A percentile compares a stretch with the other conserved stretches of the same genome.
Conservation (phyloP, 1,140 invertebrate genomes). For the Theocolax elegans region DNA sequence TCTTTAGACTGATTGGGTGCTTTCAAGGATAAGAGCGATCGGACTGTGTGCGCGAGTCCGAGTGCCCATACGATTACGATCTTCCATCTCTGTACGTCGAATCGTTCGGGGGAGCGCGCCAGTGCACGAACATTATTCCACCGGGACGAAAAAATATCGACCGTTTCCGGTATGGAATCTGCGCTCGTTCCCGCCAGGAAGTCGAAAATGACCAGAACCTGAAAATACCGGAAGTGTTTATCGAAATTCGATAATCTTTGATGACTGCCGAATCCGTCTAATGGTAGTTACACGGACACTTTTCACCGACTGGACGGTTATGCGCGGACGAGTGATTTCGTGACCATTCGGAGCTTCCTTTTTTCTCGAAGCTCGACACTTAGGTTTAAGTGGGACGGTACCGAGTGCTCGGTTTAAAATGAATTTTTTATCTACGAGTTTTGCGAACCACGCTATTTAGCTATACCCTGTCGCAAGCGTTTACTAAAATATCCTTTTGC, state of each 20-base stretch:
- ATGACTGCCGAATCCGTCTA: neutral
- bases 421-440: too few relatives aligned
- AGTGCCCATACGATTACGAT: slow-evolving; percentile 1
- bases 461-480: too few relatives aligned
- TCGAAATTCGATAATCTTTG: slow-evolving; percentile 26
- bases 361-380: neutral
- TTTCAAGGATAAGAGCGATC: slow-evolving; percentile 21
- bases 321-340: too few relatives aligned
- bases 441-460: too few relatives aligned
- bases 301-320: too few relatives aligned
- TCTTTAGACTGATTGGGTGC: slow-evolving; percentile 27
- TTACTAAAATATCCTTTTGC: too few relatives aligned
- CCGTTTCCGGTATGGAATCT: neutral
- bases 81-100: neutral
- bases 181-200: neutral
- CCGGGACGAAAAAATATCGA: slow-evolving; percentile 8
- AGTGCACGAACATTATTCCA: neutral
- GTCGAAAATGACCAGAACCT: neutral
- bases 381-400: neutral
- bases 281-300: neutral
- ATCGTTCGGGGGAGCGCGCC: neutral
- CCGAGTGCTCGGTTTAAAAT: neutral
- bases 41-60: too few relatives aligned
- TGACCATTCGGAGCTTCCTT: neutral
- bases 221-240: slow-evolving; percentile 9